Base-by-base conservation (phyloP, 2,888 invertebrate species). In the Crematogaster levior region DNA sequence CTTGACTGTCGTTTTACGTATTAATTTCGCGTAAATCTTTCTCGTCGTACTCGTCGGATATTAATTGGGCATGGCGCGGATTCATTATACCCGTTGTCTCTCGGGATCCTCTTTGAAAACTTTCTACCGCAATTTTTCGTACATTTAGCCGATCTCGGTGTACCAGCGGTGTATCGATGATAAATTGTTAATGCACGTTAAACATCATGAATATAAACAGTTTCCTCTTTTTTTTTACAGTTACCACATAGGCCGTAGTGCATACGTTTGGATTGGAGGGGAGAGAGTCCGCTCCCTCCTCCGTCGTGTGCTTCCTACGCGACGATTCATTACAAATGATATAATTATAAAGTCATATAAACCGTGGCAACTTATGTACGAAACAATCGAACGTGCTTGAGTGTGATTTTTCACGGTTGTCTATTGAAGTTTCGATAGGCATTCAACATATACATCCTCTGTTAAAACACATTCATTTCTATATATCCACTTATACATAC, bases 141-240 rank as follows among this genome's bases (percentile, higher is more conserved):
- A 48, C 40, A 12, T 27, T 27, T 40, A 34, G 27, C 10, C 37
- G 68, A n/a, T n/a, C 51, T 75, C 40, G 53, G 40, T n/a, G n/a
- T n/a, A n/a, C n/a, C n/a, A n/a, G n/a, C n/a, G n/a, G n/a, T n/a
- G n/a, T n/a, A n/a, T n/a, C n/a, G n/a, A n/a, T n/a, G n/a, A n/a
- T n/a, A n/a, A n/a, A 66, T 40, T 43, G 65, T 84, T 84, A 81
- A 65, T 84, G 82, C 82, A 88, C 84, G 68, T 84, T 72, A 81
- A 82, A 88, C 84, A 87, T 83, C 81, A 66, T 86, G 83, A 81
- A 72, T 88, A 88, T 74, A 80, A 85, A 81, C 83, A 85, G 83
- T 48, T 63, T 48, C 6, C 18, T 18, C 18, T 46, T 46, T 46
- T 43, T 73, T 74, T 53, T 83, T 79, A 77, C 77, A 77, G 12